phyloP scores from a whole-genome alignment of 35 echinoderm and acorn worm species.

The Lytechinus pictus region DNA sequence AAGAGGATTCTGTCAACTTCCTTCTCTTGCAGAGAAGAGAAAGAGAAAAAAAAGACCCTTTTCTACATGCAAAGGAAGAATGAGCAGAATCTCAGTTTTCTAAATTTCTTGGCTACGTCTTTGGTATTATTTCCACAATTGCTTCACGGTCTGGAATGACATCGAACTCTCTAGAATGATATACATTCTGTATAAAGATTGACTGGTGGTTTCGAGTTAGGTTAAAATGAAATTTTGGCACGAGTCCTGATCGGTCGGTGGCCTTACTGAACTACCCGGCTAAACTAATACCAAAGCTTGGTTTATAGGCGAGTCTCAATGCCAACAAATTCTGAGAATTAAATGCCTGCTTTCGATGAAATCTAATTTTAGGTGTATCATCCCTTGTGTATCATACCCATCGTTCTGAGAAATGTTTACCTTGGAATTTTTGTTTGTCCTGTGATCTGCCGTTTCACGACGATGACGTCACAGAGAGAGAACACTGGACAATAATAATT shows the following conservation, averaged over 20 bases:
- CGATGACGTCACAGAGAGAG: not conserved
- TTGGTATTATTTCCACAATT: not conserved
- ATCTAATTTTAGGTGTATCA: not conserved
- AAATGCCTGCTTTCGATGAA: not conserved
- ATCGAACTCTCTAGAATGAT: not conserved
- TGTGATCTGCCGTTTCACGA: not conserved
- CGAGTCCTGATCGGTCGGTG: not conserved
- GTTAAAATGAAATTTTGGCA: not conserved
- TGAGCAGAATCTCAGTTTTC: too few relatives aligned
- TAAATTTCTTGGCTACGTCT: not conserved
- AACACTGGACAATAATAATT: too few relatives aligned
- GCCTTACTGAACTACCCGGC: not conserved
- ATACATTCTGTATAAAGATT: not conserved
- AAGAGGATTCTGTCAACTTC: too few relatives aligned
- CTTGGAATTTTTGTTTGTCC: not conserved
- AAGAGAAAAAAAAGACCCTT: too few relatives aligned
- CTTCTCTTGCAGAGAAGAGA: too few relatives aligned
- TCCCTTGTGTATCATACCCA: not conserved
- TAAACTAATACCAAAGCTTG: not conserved
- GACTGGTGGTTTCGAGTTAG: not conserved
- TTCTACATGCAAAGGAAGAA: too few relatives aligned
- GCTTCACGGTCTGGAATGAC: not conserved
- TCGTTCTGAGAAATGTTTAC: slow-evolving; percentile 12
- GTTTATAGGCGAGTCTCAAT: not conserved
- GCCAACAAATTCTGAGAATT: not conserved